Evolutionary conservation across 2,888 invertebrate genomes (phyloP).

Genomic region (Mechanitis mazaeus): DNA sequence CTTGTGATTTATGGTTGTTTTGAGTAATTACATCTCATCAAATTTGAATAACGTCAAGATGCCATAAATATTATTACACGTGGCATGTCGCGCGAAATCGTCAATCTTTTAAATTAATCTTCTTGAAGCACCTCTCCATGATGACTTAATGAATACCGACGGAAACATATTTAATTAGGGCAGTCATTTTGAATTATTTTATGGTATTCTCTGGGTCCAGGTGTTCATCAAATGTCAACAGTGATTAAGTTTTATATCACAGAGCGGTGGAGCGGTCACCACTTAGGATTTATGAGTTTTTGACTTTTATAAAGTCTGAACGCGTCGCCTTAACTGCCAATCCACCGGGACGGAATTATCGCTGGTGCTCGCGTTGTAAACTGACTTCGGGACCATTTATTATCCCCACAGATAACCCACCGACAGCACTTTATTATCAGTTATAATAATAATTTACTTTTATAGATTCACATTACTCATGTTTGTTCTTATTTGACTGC

Average conservation of each 20-base stretch:
- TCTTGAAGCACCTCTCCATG: constrained; percentile 57
- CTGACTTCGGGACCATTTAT: constrained; percentile 63
- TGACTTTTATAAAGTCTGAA: constrained; percentile 70
- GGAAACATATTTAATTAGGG: constrained; percentile 72
- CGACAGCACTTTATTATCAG: constrained; percentile 74
- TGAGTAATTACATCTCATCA: constrained; percentile 75
- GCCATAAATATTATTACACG: constrained; percentile 61
- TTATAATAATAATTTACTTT: constrained; percentile 76
- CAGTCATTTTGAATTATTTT: constrained; percentile 71
- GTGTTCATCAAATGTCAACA: constrained; percentile 73
- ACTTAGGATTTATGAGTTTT: constrained; percentile 63
- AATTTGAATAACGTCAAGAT: constrained; percentile 72
- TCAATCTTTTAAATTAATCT: constrained; percentile 69
- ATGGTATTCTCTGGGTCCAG: constrained; percentile 57
- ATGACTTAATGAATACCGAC: constrained; percentile 71
- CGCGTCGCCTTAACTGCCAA: constrained; percentile 67
- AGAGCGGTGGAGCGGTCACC: constrained; percentile 42
- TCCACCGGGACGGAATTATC: constrained; percentile 62
- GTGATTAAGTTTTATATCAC: constrained; percentile 70
- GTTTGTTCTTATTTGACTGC: constrained; percentile 73
- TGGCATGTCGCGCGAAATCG: constrained; percentile 57
- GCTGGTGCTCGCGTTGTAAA: constrained; percentile 60
- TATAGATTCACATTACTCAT: constrained; percentile 73
- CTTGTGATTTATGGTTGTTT: constrained; percentile 71
- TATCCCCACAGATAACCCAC: constrained; percentile 70